Evolutionary conservation across 2,888 invertebrate genomes (phyloP), one percentile per base, ranked within the genome.

Genomic region (Ormyrus pomaceus): DNA sequence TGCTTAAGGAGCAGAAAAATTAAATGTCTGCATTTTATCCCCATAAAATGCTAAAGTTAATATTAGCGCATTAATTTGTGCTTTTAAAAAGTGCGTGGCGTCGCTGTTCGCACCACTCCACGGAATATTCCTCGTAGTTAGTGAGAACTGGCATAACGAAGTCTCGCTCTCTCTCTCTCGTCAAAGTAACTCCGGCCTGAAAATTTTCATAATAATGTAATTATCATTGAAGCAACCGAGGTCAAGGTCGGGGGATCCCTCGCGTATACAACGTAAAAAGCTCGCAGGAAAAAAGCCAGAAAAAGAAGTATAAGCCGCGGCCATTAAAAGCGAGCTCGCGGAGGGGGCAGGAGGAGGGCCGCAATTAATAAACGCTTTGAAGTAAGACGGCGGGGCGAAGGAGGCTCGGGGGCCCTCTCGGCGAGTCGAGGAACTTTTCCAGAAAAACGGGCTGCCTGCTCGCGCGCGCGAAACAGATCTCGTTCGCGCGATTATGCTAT

Each of bases 311-410:
- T 19, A 45, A 56, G 58, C 8, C n/a, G 50, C 50, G 8, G 58
- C 65, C 56, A 65, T 72, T 48, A 72, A 66, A 53, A 61, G 6
- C 53, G 55, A 19, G 19, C 19, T 19, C 19, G 19, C 19, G 19
- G 19, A 46, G 5, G 34, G 5, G 46, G 66, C 13, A 34, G 19
- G 19, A 1, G 19, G n/a, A 19, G 8, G 11, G 11, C 11, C 48
- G 13, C 72, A 65, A 73, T 80, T 77, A 80, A 80, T 69, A 69
- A 73, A 69, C 56, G 65, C 80, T 55, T 11, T 62, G n/a, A 46
- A 68, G 75, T 13, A 53, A 70, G 78, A 64, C 77, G 73, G 68
- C 34, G 46, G 13, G 73, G 19, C 19, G 19, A 19, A 48, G 11
- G 13, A 13, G n/a, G 56, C 53, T 62, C 34, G 62, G n/a, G 11